phyloP scores from a whole-genome alignment of 2,888 invertebrate genomes.

The Linyphia triangularis region DNA sequence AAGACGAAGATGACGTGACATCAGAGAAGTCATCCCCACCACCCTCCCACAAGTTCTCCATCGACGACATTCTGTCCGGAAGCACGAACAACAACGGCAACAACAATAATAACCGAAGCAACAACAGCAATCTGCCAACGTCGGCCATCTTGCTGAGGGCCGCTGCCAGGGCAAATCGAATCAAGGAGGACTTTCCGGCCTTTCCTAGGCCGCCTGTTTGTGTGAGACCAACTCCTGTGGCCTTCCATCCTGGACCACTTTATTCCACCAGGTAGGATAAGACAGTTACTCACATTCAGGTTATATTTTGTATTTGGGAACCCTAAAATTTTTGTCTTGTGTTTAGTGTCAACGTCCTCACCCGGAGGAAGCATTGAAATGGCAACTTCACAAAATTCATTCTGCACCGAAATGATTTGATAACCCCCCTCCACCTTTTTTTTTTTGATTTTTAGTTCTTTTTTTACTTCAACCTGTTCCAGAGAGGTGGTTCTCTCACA shows the following conservation, averaged over 20 bases:
- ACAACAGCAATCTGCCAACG: constrained; percentile 34
- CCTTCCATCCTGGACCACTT: constrained; percentile 59
- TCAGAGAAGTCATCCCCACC: constrained; percentile 13
- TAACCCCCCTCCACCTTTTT: too few species aligned
- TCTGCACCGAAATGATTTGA: too few species aligned
- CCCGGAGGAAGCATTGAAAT: too few species aligned
- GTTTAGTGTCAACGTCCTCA: too few species aligned
- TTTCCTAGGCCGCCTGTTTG: constrained; percentile 54
- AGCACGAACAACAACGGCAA: constrained; percentile 11
- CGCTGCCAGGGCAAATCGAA: constrained; percentile 59
- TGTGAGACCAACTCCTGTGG: constrained; percentile 66
- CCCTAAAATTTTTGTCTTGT: too few species aligned
- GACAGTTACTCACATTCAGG: too few species aligned
- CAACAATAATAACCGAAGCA: not conserved
- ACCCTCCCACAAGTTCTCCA: constrained; percentile 68
- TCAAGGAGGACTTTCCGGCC: constrained; percentile 41
- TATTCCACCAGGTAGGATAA: constrained; percentile 21
- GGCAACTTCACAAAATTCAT: too few species aligned
- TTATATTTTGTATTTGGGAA: too few species aligned
- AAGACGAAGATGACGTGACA: constrained; percentile 54
- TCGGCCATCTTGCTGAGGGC: constrained; percentile 67
- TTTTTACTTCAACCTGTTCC: too few species aligned
- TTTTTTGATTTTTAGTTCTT: too few species aligned
- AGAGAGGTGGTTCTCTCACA: too few species aligned
- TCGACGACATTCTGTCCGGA: constrained; percentile 70